These are phyloP conservation scores for Albula glossodonta DNA, from an alignment of 2,113 vertebrate species.

Conservation along the genomic window DNA sequence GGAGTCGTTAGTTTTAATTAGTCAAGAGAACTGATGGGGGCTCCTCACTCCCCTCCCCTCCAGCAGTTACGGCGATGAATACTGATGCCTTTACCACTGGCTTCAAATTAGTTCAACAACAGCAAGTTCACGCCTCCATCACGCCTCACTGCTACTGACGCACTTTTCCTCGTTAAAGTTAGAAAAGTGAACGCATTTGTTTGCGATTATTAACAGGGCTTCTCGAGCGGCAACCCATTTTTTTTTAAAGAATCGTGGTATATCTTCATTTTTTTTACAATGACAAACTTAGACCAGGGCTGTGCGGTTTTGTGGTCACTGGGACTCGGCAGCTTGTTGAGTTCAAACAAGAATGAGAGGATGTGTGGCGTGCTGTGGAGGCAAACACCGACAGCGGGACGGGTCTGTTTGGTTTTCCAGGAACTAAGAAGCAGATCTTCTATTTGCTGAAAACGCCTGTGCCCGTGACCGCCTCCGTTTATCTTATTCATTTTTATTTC, in stretches of 20 bases:
- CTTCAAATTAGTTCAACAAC: neutral
- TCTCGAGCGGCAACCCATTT: no score
- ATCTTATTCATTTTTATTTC: slow-evolving; percentile 60
- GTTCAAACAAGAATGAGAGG: neutral
- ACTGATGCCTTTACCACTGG: slow-evolving; percentile 43
- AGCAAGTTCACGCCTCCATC: neutral
- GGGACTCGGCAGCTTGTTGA: neutral
- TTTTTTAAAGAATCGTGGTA: no score
- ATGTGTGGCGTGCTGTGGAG: neutral
- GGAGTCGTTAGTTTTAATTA: slow-evolving; percentile 79
- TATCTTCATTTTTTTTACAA: no score
- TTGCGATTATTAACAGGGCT: no score
- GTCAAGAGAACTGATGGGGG: slow-evolving; percentile 54
- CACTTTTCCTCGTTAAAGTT: no score
- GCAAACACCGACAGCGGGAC: neutral
- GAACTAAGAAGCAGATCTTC: neutral
- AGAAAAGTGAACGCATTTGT: no score
- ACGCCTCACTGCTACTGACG: neutral
- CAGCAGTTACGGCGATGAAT: slow-evolving; percentile 43
- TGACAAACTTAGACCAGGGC: no score
- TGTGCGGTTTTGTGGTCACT: no score
- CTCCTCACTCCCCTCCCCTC: slow-evolving; percentile 44
- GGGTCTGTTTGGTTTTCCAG: neutral
- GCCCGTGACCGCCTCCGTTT: slow-evolving; percentile 30
- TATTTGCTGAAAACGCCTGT: neutral